Conservation (phyloP, 2,797 vertebrate genomes). For the Moxostoma hubbsi region DNA sequence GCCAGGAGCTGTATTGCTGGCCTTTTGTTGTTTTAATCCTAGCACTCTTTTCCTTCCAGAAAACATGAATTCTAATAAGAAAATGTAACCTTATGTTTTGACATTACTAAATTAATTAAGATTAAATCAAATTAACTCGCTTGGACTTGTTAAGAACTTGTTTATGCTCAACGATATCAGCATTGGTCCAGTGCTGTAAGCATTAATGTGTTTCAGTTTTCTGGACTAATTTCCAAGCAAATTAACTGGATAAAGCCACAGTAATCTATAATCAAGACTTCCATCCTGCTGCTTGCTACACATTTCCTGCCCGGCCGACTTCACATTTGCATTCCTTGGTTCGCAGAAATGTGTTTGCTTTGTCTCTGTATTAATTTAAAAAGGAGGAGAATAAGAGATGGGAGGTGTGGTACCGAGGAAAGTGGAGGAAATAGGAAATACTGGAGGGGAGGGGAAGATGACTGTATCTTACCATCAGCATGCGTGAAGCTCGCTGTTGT, state of each 20-base stretch:
- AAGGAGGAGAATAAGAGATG: constrained; percentile 22
- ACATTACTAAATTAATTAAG: not conserved
- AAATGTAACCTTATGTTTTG: no score
- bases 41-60: no score
- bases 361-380: constrained; percentile 38
- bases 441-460: not conserved
- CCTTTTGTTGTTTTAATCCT: no score
- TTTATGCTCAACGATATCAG: not conserved
- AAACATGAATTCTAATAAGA: no score
- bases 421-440: constrained; percentile 28
- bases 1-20: no score
- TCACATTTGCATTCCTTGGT: constrained; percentile 15
- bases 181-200: no score
- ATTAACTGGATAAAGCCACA: constrained; percentile 23
- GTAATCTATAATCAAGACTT: constrained; percentile 76
- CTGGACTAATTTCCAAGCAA: no score
- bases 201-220: no score
- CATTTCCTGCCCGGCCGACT: constrained; percentile 48
- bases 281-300: constrained; percentile 62
- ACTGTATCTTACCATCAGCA: constrained; percentile 53
- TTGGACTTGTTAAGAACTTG: not conserved
- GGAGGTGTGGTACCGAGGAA: not conserved
- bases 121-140: not conserved
- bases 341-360: constrained; percentile 16
- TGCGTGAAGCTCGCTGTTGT: constrained; percentile 56